These are phyloP conservation scores for Struthidea cinerea DNA, from an alignment of 2,113 vertebrate species.

Conservation along the genomic window DNA sequence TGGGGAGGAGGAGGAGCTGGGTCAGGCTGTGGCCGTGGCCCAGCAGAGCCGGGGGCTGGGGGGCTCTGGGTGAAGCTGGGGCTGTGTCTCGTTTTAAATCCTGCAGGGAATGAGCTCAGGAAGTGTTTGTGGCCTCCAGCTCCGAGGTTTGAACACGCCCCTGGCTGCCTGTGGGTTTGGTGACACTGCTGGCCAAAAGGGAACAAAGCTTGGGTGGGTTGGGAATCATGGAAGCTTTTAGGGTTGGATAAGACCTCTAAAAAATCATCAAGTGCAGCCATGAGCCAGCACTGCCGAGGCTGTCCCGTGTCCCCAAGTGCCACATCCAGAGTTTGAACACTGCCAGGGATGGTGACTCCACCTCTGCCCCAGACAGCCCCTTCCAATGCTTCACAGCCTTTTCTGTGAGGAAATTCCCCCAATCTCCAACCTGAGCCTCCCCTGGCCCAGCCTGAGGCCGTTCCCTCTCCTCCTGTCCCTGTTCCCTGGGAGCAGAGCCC, in stretches of 20 bases:
- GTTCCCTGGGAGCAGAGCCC: background rate
- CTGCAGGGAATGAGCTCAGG: rapidly evolving
- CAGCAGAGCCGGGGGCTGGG: background rate
- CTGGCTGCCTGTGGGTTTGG: background rate
- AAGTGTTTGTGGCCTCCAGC: background rate
- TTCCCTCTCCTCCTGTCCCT: background rate
- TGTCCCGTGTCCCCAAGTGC: background rate
- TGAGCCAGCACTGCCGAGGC: background rate
- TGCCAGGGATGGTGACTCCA: background rate
- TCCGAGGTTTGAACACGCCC: rapidly evolving
- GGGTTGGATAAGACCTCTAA: background rate
- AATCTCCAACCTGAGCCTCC: rapidly evolving
- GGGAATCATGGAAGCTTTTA: background rate
- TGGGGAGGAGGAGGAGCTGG: rapidly evolving
- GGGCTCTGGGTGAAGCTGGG: background rate
- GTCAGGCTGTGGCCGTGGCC: too few species aligned
- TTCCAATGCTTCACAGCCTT: rapidly evolving
- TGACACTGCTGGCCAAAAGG: background rate
- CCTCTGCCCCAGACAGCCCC: background rate
- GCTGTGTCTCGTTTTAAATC: rapidly evolving
- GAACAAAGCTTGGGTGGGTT: background rate
- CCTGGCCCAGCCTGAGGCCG: background rate
- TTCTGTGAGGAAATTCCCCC: rapidly evolving
- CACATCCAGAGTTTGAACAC: background rate
- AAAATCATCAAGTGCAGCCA: rapidly evolving